These are phyloP conservation scores for Engystomops pustulosus DNA, from an alignment of 2,113 vertebrate species.

Conservation along the genomic window DNA sequence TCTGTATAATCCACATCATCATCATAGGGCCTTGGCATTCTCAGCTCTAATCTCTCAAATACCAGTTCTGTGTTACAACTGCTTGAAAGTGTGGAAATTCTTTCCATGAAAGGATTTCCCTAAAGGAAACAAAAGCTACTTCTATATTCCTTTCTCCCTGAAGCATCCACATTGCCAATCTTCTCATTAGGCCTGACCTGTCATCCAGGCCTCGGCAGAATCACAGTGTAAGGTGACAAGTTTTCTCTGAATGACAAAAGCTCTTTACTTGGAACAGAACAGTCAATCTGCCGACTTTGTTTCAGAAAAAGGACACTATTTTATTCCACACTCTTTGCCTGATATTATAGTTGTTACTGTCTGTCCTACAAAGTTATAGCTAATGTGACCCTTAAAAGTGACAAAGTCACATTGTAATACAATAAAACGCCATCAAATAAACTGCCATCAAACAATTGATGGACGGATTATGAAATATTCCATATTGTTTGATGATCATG, in stretches of 20 bases:
- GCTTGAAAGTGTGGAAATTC: constrained; percentile 59
- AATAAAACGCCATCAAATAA: not conserved
- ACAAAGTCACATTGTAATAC: not conserved
- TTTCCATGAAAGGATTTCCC: constrained; percentile 65
- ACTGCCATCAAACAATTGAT: not conserved
- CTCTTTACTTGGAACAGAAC: constrained; percentile 74
- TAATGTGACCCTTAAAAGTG: not conserved
- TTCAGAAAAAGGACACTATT: constrained; percentile 5
- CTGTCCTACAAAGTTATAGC: not conserved
- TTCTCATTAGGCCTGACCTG: constrained; percentile 71
- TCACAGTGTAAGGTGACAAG: constrained; percentile 70
- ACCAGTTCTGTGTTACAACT: constrained; percentile 57
- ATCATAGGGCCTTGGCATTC: constrained; percentile 34
- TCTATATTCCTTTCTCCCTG: constrained; percentile 64
- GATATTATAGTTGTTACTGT: constrained; percentile 38
- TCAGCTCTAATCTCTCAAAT: constrained; percentile 55
- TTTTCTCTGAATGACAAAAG: constrained; percentile 71
- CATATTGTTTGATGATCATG: no score
- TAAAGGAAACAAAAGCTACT: constrained; percentile 66
- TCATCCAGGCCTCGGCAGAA: constrained; percentile 66
- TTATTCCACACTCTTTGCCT: constrained; percentile 50
- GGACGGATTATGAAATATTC: not conserved
- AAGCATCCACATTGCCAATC: constrained; percentile 65
- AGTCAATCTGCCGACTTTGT: constrained; percentile 70
- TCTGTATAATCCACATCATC: constrained; percentile 46